These are phyloP conservation scores for Odontomyia ornata DNA, from an alignment of 2,888 invertebrate species.

Conservation along the genomic window DNA sequence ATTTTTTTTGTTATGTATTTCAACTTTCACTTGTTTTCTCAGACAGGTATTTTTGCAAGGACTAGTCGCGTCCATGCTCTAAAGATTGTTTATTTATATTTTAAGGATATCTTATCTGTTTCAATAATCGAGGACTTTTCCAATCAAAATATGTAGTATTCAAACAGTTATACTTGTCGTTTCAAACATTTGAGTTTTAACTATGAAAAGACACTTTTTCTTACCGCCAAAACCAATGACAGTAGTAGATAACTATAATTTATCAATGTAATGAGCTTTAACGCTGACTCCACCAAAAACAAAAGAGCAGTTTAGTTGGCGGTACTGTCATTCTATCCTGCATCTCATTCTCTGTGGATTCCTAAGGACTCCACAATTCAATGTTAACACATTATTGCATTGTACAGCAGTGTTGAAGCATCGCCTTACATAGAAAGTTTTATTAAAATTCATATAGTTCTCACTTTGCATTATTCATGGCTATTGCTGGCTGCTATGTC, in stretches of 20 bases:
- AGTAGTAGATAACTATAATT: slow-evolving; percentile 10
- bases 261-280: slow-evolving; percentile 3
- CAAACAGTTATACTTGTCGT: too few relatives aligned
- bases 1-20: too few relatives aligned
- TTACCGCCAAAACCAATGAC: too few relatives aligned
- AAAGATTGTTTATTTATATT: too few relatives aligned
- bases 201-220: slow-evolving; percentile 25
- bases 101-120: too few relatives aligned
- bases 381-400: slow-evolving; percentile 42
- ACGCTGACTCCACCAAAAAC: slow-evolving; percentile 5
- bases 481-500: slow-evolving; percentile 5
- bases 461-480: slow-evolving; percentile 43
- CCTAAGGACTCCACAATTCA: slow-evolving; percentile 20
- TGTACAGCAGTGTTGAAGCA: slow-evolving; percentile 27
- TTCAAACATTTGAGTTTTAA: slow-evolving; percentile 12
- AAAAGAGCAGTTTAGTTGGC: neutral
- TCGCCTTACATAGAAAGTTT: slow-evolving; percentile 30
- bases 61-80: too few relatives aligned
- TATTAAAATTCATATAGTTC: slow-evolving; percentile 43
- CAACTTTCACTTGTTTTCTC: too few relatives aligned
- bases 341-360: neutral
- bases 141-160: too few relatives aligned
- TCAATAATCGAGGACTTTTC: too few relatives aligned
- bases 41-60: too few relatives aligned
- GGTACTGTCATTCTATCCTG: neutral